phyloP scores from a whole-genome alignment of 2,888 invertebrate genomes.

The Criorhina ranunculi region DNA sequence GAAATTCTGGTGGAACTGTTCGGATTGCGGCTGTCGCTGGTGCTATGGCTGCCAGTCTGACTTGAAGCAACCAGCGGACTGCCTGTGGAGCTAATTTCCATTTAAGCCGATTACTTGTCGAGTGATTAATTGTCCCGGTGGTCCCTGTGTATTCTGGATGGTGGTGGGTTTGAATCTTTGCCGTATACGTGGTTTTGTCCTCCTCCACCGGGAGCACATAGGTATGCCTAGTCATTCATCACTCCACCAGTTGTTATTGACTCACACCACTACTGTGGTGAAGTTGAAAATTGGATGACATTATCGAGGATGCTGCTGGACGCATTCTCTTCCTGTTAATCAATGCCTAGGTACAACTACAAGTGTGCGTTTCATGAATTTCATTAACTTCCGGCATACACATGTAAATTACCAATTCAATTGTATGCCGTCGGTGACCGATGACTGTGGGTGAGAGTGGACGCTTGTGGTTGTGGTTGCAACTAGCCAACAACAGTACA shows the following conservation, averaged over 20 bases:
- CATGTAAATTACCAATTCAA: slow-evolving; percentile 74
- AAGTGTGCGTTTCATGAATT: slow-evolving; percentile 67
- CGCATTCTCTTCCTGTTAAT: slow-evolving; percentile 52
- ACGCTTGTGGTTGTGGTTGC: slow-evolving; percentile 67
- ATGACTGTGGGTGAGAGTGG: slow-evolving; percentile 10
- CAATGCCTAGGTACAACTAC: slow-evolving; percentile 68
- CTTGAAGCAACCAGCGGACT: slow-evolving; percentile 66
- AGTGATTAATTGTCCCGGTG: slow-evolving; percentile 78
- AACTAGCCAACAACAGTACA: slow-evolving; percentile 15
- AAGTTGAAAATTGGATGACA: slow-evolving; percentile 74
- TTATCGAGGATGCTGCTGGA: slow-evolving; percentile 69
- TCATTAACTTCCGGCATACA: slow-evolving; percentile 67
- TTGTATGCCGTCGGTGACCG: slow-evolving; percentile 25
- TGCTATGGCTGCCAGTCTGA: slow-evolving; percentile 52
- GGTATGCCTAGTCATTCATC: slow-evolving; percentile 62
- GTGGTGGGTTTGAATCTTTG: slow-evolving; percentile 44
- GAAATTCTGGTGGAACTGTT: slow-evolving; percentile 42
- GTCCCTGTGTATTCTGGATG: slow-evolving; percentile 51
- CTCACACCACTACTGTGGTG: slow-evolving; percentile 55
- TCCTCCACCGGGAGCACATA: slow-evolving; percentile 17
- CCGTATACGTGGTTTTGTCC: slow-evolving; percentile 52
- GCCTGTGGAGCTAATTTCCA: slow-evolving; percentile 78
- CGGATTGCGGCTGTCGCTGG: slow-evolving; percentile 26
- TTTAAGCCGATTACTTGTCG: slow-evolving; percentile 79
- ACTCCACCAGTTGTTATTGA: slow-evolving; percentile 55